Evolutionary conservation across 2,113 vertebrate species (phyloP).

Genomic region (Echinops telfairi): DNA sequence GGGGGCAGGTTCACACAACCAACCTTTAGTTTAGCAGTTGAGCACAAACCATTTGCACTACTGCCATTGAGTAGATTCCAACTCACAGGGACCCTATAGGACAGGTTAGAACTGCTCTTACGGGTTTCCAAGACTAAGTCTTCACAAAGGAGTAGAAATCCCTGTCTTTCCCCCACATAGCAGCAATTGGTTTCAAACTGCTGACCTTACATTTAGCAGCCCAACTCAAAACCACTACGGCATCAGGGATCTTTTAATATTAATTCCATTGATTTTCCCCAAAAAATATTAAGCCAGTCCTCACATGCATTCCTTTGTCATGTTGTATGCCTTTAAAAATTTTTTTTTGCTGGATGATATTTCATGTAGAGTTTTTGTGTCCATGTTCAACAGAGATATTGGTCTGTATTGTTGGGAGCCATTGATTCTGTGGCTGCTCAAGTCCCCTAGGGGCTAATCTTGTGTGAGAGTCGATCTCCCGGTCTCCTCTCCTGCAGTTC

Average conservation of each 20-base stretch:
- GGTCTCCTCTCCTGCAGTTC: neutral
- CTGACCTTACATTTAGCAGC: too few species aligned
- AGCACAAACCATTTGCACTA: neutral
- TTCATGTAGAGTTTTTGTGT: constrained; percentile 29
- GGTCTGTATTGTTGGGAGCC: neutral
- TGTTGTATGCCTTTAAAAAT: neutral
- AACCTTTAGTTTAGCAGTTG: neutral
- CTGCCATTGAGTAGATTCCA: too few species aligned
- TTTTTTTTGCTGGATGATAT: neutral
- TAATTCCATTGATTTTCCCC: constrained; percentile 7
- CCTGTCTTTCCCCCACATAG: too few species aligned
- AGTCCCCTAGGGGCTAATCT: neutral
- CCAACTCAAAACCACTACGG: too few species aligned
- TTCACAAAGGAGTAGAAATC: too few species aligned
- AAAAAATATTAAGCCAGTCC: constrained; percentile 12
- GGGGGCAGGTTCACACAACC: neutral
- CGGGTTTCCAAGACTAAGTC: too few species aligned
- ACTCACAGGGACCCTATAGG: too few species aligned
- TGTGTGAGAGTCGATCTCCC: neutral
- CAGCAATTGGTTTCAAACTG: too few species aligned
- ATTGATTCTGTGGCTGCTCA: neutral
- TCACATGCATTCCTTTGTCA: constrained; percentile 21
- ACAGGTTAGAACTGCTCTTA: too few species aligned
- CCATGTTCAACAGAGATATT: neutral
- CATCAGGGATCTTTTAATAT: neutral